Evolutionary conservation across 2,888 invertebrate species (phyloP).

Genomic region (Elysia crispata): DNA sequence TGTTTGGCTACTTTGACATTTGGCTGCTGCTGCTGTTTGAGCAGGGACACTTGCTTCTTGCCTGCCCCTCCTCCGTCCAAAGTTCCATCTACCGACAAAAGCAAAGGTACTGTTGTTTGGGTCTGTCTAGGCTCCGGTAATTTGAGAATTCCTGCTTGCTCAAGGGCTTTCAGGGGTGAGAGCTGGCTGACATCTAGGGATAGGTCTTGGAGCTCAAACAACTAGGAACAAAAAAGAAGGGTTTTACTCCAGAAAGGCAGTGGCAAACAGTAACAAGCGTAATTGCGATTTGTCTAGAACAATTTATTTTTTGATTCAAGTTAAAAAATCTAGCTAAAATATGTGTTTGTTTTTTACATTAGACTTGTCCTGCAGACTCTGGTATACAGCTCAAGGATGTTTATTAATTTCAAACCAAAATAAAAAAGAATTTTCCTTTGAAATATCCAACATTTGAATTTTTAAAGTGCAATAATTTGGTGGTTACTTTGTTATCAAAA

Average conservation of each 20-base stretch:
- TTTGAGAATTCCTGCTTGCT: slow-evolving; percentile 44
- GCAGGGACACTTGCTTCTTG: slow-evolving; percentile 21
- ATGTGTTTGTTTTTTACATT: too few relatives aligned
- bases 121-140: slow-evolving; percentile 20
- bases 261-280: too few relatives aligned
- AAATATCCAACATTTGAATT: too few relatives aligned
- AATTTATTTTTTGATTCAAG: too few relatives aligned
- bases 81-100: not conserved
- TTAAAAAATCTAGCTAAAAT: too few relatives aligned
- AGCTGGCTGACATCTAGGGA: slow-evolving; percentile 40
- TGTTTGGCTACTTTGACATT: not conserved
- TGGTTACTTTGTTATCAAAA: too few relatives aligned
- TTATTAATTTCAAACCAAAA: too few relatives aligned
- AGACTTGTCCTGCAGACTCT: too few relatives aligned
- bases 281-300: too few relatives aligned
- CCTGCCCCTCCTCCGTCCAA: not conserved
- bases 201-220: slow-evolving; percentile 45
- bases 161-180: slow-evolving; percentile 36
- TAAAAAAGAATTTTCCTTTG: too few relatives aligned
- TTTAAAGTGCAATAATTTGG: too few relatives aligned
- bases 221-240: slow-evolving; percentile 1
- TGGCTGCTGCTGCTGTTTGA: slow-evolving; percentile 14
- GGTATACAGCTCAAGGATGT: too few relatives aligned
- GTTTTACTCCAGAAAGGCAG: not conserved
- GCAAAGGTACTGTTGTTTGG: slow-evolving; percentile 20